A percentile compares a stretch with the other conserved stretches of the same genome.
Conservation (phyloP, 2,113 vertebrate genomes). For the Spea multiplicata region DNA sequence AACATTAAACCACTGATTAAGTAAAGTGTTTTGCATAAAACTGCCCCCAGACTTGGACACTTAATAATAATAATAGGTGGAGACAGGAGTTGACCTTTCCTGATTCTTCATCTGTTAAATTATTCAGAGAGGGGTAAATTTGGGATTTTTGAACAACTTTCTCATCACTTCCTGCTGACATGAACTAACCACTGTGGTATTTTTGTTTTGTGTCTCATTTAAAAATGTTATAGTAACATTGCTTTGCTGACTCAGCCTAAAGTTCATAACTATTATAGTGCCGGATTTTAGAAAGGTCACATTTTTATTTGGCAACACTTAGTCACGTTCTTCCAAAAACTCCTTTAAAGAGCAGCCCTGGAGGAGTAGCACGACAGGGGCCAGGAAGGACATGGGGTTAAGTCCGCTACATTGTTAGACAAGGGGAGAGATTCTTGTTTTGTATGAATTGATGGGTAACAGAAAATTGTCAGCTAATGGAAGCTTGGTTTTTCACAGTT, state of each 20-base stretch:
- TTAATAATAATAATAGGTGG: slow-evolving; percentile 37
- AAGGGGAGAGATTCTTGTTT: too few relatives aligned
- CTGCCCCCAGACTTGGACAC: slow-evolving; percentile 3
- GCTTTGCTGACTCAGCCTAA: neutral
- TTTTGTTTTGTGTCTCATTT: neutral
- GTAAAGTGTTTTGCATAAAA: neutral
- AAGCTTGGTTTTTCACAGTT: too few relatives aligned
- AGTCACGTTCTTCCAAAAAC: too few relatives aligned
- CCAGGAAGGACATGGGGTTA: too few relatives aligned
- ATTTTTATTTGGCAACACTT: slow-evolving; percentile 10
- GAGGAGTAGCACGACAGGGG: too few relatives aligned
- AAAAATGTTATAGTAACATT: neutral
- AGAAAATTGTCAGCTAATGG: too few relatives aligned
- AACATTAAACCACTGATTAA: slow-evolving; percentile 39
- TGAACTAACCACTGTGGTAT: neutral
- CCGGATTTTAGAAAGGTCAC: neutral
- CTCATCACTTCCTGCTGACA: neutral
- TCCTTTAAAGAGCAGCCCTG: too few relatives aligned
- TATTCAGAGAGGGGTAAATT: slow-evolving; percentile 20
- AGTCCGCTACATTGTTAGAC: too few relatives aligned
- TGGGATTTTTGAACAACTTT: neutral
- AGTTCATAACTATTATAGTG: neutral
- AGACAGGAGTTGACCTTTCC: slow-evolving; percentile 36
- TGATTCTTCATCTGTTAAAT: slow-evolving; percentile 39
- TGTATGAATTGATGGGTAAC: too few relatives aligned